Conservation (phyloP, 2,797 vertebrate genomes). For the Hydrocynus forskahlii region DNA sequence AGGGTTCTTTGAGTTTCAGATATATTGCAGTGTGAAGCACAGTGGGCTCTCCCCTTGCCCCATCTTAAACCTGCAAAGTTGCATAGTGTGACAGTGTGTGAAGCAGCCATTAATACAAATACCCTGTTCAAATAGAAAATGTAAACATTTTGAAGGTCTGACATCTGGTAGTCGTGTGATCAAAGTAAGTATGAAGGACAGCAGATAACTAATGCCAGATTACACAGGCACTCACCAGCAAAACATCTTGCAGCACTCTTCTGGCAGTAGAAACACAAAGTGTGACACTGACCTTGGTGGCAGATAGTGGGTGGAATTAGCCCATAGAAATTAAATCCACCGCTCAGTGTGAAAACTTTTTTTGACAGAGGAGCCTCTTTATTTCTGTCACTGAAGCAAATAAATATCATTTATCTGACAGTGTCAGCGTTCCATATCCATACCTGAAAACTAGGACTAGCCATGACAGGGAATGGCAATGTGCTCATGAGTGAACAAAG, state of each 20-base stretch:
- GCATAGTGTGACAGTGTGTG: not conserved
- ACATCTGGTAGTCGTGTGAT: not conserved
- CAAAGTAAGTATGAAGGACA: not conserved
- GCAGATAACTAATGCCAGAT: not conserved
- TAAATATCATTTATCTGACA: not conserved
- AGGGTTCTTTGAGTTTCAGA: no score
- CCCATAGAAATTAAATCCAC: not conserved
- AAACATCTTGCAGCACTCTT: not conserved
- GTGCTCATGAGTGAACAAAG: not conserved
- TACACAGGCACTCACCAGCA: not conserved
- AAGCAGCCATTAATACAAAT: not conserved
- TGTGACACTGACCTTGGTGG: not conserved
- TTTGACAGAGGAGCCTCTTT: not conserved
- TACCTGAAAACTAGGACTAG: not conserved
- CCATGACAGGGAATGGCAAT: no score
- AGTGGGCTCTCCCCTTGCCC: not conserved
- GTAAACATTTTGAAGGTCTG: not conserved
- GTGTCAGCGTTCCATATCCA: not conserved
- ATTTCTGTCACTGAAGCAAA: not conserved
- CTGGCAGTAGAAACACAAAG: not conserved
- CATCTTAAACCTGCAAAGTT: not conserved
- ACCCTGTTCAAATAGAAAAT: not conserved
- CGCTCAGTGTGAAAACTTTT: not conserved
- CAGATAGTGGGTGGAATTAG: not conserved
- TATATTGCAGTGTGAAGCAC: not conserved